Evolutionary conservation across 2,888 invertebrate species (phyloP).

Genomic region (Aphodius granarius): DNA sequence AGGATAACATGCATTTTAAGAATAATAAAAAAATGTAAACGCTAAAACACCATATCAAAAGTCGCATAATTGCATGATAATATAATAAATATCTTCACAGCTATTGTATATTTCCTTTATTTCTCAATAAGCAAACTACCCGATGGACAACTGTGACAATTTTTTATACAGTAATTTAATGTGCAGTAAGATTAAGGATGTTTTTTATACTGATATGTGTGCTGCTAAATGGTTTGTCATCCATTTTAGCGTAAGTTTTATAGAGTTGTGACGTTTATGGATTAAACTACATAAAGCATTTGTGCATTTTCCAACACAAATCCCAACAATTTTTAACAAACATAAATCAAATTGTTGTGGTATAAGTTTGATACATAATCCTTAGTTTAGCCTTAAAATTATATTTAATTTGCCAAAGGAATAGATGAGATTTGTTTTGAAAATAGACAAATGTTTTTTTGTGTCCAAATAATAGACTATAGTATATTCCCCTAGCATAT

Average conservation of each 20-base stretch:
- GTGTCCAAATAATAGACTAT: not conserved
- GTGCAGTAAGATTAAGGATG: conserved; percentile 27
- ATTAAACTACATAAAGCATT: not conserved
- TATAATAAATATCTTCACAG: not conserved
- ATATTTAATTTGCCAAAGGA: not conserved
- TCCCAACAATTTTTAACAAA: not conserved
- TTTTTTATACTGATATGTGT: conserved; percentile 29
- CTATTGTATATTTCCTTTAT: not conserved
- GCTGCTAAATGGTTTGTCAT: conserved; percentile 20
- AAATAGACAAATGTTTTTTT: not conserved
- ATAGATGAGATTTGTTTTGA: not conserved
- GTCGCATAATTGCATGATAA: not conserved
- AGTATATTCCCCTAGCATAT: not conserved
- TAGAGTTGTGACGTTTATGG: not conserved
- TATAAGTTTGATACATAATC: too few relatives aligned
- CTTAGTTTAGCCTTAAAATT: too few relatives aligned
- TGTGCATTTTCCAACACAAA: not conserved
- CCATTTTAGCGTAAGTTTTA: conserved; percentile 21
- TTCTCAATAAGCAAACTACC: not conserved
- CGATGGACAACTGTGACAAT: conserved; percentile 9
- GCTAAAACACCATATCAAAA: not conserved
- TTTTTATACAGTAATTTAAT: conserved; percentile 17
- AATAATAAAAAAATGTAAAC: not conserved
- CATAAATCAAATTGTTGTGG: too few relatives aligned
- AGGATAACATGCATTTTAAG: not conserved